A percentile compares a stretch with the other conserved stretches of the same genome.
Conservation (phyloP, 2,888 invertebrate species). For the Latheticus oryzae region DNA sequence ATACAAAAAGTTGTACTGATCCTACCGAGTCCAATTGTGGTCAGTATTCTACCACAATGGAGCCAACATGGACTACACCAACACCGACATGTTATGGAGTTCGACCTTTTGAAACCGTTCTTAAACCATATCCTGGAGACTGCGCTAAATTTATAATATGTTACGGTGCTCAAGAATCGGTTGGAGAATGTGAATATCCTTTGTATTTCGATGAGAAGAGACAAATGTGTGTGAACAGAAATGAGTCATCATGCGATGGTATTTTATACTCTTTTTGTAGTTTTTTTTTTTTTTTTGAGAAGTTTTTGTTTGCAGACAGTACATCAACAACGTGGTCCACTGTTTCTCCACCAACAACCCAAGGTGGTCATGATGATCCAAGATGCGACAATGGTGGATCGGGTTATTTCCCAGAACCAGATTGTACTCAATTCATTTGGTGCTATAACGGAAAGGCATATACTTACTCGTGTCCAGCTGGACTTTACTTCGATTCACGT, state of each 20-base stretch:
- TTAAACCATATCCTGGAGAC: slow-evolving; percentile 7
- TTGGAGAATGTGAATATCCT: slow-evolving; percentile 1
- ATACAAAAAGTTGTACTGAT: not conserved
- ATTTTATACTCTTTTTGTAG: too few species aligned
- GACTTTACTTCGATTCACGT: slow-evolving; percentile 17
- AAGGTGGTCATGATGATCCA: slow-evolving; percentile 4
- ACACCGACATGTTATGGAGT: slow-evolving; percentile 9
- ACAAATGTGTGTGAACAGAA: slow-evolving; percentile 13
- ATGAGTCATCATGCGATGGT: slow-evolving; percentile 17
- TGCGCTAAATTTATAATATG: slow-evolving; percentile 18
- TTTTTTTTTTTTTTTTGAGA: too few species aligned
- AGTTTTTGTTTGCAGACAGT: too few species aligned
- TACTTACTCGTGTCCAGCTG: slow-evolving; percentile 10
- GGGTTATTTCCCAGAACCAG: slow-evolving; percentile 4
- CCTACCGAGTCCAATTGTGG: slow-evolving; percentile 4
- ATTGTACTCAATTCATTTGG: slow-evolving; percentile 6
- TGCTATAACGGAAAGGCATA: slow-evolving; percentile 19
- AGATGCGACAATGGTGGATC: slow-evolving; percentile 6
- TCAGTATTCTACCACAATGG: not conserved
- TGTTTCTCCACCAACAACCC: not conserved
- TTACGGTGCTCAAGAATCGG: not conserved
- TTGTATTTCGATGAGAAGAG: slow-evolving; percentile 10
- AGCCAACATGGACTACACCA: slow-evolving; percentile 18
- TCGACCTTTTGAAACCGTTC: slow-evolving; percentile 1
- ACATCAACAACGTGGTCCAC: too few species aligned